Base-by-base conservation (phyloP, 2,113 vertebrate genomes). In the Pleuronectes platessa region DNA sequence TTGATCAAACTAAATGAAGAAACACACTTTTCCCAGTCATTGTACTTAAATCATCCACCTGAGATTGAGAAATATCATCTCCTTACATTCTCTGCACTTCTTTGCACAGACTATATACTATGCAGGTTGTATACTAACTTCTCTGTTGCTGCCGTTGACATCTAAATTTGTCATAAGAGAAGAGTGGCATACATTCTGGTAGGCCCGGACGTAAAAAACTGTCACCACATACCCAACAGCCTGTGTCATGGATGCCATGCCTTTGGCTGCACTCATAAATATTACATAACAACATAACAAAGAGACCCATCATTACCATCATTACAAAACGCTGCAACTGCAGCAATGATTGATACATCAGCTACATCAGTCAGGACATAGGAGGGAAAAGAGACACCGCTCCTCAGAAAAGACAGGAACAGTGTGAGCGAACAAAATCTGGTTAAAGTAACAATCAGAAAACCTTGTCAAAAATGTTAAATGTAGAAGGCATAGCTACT, bases 321-420 rank as follows among this genome's bases (percentile, higher is more conserved):
- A 88, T 91, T 84, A 87, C 77, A 20, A 65, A 78, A 63, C 55
- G 76, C 85, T 84, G 76, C 85, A 62, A 21, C 67, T 78, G 72
- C 82, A 78, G 13, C 69, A 54, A 49, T 6, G 31, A 54, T 6
- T 58, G 47, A 67, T 3, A 14, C 54, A 71, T 47, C 71, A 71
- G 69, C 12, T 2, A 27, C 26, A 27, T 27, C 26, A 27, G 26
- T 51, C 63, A 35, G 61, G 51, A n/a, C 45, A 17, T 26, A 35
- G 49, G 15, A 17, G 51, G 51, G 51, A 20, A 51, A 58, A 78
- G 63, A 68, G 37, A 69, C 56, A 13, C 35, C 27, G 51, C 59
- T 51, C 47, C 47, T 17, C 64, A 68, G 40, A 42, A 42, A 3
- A 42, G 40, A 42, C 40, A 42, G 40, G 3, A 12, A 11, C 15